Percentiles rank a stretch among this genome's conserved stretches.
Conservation (phyloP, 1,140 invertebrate genomes). For the Pentalonia nigronervosa region DNA sequence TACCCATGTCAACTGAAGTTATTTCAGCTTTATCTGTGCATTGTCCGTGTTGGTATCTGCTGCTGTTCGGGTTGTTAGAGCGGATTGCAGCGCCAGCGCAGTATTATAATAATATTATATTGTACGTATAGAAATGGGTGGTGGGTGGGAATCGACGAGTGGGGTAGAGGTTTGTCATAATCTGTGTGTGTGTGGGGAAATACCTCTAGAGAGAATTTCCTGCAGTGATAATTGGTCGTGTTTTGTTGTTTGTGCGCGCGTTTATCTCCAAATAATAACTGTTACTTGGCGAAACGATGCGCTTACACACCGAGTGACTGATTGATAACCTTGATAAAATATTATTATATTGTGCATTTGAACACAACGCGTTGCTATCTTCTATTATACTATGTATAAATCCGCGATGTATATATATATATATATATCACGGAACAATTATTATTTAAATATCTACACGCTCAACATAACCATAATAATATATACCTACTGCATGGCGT, state of each 20-base stretch:
- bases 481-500: not conserved
- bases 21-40: slow-evolving; percentile 21
- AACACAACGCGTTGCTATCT: not conserved
- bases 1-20: slow-evolving; percentile 21
- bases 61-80: not conserved
- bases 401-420: not conserved
- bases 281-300: not conserved
- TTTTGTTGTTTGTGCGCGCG: slow-evolving; percentile 7
- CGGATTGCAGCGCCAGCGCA: not conserved
- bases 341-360: not conserved
- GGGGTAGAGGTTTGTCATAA: not conserved
- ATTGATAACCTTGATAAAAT: slow-evolving; percentile 31
- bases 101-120: not conserved
- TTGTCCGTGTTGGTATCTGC: not conserved
- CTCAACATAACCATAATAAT: not conserved
- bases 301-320: slow-evolving; percentile 1
- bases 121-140: too few species aligned
- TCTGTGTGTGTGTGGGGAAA: not conserved
- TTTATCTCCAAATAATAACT: slow-evolving; percentile 25
- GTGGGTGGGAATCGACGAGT: not conserved
- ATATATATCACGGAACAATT: not conserved
- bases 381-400: not conserved
- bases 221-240: slow-evolving; percentile 14
- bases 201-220: slow-evolving; percentile 7
- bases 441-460: not conserved